These are phyloP conservation scores for Peromyscus attwateri DNA, from an alignment of 2,797 vertebrate species.

Conservation along the genomic window DNA sequence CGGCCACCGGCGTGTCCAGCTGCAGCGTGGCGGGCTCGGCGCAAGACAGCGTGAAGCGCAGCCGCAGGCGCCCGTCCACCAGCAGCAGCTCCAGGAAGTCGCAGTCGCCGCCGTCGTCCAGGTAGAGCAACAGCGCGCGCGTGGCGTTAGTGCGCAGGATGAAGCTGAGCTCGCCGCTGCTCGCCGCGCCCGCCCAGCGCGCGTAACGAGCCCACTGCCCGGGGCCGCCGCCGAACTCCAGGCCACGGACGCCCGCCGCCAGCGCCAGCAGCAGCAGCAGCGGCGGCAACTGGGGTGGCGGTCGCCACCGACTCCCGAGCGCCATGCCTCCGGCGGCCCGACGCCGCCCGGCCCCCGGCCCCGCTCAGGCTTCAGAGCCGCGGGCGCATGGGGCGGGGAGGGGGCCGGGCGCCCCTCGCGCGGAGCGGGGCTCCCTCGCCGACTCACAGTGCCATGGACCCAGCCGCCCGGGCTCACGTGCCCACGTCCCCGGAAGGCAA, in stretches of 20 bases:
- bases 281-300: constrained; percentile 31
- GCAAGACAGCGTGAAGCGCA: constrained; percentile 96
- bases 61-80: constrained; percentile 91
- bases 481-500: neutral
- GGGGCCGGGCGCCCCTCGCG: constrained; percentile 79
- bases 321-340: constrained; percentile 79
- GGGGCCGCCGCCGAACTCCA: constrained; percentile 95
- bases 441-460: constrained; percentile 81
- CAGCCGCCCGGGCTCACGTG: constrained; percentile 24
- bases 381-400: constrained; percentile 82
- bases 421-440: constrained; percentile 75
- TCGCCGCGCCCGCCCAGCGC: constrained; percentile 93
- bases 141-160: constrained; percentile 94
- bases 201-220: constrained; percentile 97
- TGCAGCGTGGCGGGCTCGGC: constrained; percentile 94
- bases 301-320: constrained; percentile 67
- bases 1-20: constrained; percentile 91
- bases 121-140: constrained; percentile 94
- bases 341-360: constrained; percentile 77
- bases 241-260: constrained; percentile 77
- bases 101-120: constrained; percentile 97
- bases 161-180: constrained; percentile 94
- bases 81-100: constrained; percentile 97
- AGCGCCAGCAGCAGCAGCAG: constrained; percentile 70
- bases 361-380: constrained; percentile 81